Base-by-base conservation (phyloP, 2,888 invertebrate species). In the Eurois occulta region DNA sequence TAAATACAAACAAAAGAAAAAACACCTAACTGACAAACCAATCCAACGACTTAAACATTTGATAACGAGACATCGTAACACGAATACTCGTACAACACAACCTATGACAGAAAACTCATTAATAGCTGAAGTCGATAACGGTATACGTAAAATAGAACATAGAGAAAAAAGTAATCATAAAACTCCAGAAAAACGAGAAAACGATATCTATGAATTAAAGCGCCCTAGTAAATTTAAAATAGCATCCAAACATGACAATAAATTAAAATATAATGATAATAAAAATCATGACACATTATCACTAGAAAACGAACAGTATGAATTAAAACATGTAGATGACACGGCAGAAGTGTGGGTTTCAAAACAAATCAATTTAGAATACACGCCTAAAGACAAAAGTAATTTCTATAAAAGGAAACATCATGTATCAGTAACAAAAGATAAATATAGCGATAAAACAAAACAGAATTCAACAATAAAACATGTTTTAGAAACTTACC, bases 401-500 rank as follows among this genome's bases (percentile, higher is more conserved):
- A 8, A 79, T n/a, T 32, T n/a, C 11, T 41, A 69, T 24, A 69
- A 18, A 32, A 21, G 24, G 60, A 24, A 11, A 78, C 24, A 35
- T 16, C n/a, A 11, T n/a, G 18, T 60, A 3, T 8, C 11, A 2
- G 0, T 18, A 5, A n/a, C 16, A 32, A 67, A 69, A 32, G 16
- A 21, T 41, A 55, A 6, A 5, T 0, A 52, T 16, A 32, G 4
- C 21, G 11, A 60, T 38, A 41, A 48, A 62, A n/a, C 3, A 48
- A 79, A 79, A 67, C 16, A n/a, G 24, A 32, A 62, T 28, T 4
- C 46, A 38, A 58, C 32, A 72, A 32, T 21, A 1, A 60, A 48
- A 32, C 62, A 16, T 18, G 11, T 38, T 65, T 24, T 16, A 7
- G 11, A n/a, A n/a, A n/a, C 10, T 18, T 60, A 32, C 3, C 38